Base-by-base conservation (phyloP, 37 sponge, comb jelly and placozoan genomes). In the Corticium candelabrum region DNA sequence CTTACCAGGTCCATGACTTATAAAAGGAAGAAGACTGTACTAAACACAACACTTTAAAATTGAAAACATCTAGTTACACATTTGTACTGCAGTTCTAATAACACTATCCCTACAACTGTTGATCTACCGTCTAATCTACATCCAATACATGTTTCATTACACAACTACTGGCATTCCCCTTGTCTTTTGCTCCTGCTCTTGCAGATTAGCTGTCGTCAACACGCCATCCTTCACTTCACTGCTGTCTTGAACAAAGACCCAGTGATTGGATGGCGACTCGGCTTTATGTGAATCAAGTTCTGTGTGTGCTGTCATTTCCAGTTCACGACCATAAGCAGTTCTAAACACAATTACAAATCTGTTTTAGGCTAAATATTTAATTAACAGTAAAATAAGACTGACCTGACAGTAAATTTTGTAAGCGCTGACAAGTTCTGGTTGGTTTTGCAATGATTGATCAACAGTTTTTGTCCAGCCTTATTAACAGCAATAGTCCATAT, bases 391-490 rank as follows among this genome's bases (percentile, higher is more conserved):
- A 31, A 30, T 71, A 31, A 31, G 11, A 30, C 75, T 80, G 56
- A 95, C 96, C 83, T 96, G 81, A 76, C 86, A 40, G 74, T 67
- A 81, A 84, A 94, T 29, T 94, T 88, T 40, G 86, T 37, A 56
- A 90, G 81, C 29, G 85, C 79, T 11, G 93, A 84, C 67, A 98
- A 80, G 75, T 92, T 68, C 40, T 94, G 90, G 82, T 98, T 98
- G 5, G 99, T 94, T 76, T 91, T 98, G 39, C 90, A 91, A 70
- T 98, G 99, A 74, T 91, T 98, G 74, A 98, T 76, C 33, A 98
- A 72, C n/a, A 98, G 2, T 32, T 38, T 78, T 11, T 35, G 4
- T 37, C 87, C 89, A 50, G 62, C 62, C 62, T 50, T n/a, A n/a
- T n/a, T n/a, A n/a, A n/a, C n/a, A n/a, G n/a, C n/a, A n/a, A n/a